A percentile compares a stretch with the other conserved stretches of the same genome.
These are phyloP conservation scores for Zaprionus davidi DNA, from an alignment of 1,140 invertebrate genomes.

Conservation along the genomic window DNA sequence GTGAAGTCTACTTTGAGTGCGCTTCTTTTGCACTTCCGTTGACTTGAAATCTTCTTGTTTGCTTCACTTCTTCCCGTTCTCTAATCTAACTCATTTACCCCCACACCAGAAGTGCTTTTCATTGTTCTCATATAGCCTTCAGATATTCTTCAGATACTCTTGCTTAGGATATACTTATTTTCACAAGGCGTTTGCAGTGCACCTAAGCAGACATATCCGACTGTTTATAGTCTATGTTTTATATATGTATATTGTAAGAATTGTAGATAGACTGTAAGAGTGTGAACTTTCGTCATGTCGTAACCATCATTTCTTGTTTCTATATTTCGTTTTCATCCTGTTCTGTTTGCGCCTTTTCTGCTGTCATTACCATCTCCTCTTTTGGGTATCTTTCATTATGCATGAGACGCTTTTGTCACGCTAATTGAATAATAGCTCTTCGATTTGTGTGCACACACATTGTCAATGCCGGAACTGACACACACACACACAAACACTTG, in stretches of 20 bases:
- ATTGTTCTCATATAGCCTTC: conserved; percentile 27
- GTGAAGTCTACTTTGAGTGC: neutral
- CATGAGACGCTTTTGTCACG: conserved; percentile 55
- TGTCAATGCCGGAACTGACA: neutral
- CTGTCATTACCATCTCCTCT: conserved; percentile 1
- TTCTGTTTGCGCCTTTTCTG: neutral
- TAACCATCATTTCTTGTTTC: neutral
- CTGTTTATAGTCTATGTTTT: too few species aligned
- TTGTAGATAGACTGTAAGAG: too few species aligned
- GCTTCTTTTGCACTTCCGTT: neutral
- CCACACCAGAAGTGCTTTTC: conserved; percentile 19
- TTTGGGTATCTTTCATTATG: conserved; percentile 50
- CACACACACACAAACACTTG: neutral
- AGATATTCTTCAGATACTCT: neutral
- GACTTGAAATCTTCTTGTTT: conserved; percentile 6
- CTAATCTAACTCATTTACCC: neutral
- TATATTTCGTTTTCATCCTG: conserved; percentile 17
- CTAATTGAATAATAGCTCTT: conserved; percentile 70
- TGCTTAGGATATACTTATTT: too few species aligned
- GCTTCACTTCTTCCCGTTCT: neutral
- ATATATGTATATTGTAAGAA: too few species aligned
- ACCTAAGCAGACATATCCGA: too few species aligned
- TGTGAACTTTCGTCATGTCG: too few species aligned
- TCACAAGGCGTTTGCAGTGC: too few species aligned
- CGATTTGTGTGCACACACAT: conserved; percentile 34